These are phyloP conservation scores for Junco hyemalis DNA, from an alignment of 2,113 vertebrate species.

Conservation along the genomic window DNA sequence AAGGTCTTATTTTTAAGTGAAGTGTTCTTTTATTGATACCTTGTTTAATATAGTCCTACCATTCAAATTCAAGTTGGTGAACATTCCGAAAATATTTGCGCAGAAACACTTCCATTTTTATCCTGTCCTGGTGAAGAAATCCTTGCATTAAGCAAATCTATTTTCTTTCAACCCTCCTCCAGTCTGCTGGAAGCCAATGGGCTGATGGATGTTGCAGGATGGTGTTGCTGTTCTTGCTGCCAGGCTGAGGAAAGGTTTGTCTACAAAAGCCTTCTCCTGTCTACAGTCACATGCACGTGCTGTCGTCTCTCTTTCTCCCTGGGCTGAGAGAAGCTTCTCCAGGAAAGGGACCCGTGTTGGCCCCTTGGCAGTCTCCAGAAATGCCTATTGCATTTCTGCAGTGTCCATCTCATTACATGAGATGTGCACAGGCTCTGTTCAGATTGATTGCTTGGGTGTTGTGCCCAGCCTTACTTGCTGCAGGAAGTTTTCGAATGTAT, in stretches of 20 bases:
- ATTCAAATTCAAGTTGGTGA: background rate
- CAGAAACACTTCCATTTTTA: background rate
- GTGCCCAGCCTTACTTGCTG: background rate
- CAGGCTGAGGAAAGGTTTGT: background rate
- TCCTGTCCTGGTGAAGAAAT: background rate
- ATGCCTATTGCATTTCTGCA: background rate
- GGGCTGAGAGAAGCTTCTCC: background rate
- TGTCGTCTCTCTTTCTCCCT: background rate
- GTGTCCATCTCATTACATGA: background rate
- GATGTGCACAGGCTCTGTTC: background rate
- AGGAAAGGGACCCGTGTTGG: background rate
- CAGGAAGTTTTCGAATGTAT: background rate
- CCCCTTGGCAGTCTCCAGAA: background rate
- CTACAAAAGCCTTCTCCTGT: background rate
- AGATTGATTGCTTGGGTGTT: background rate
- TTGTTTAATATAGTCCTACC: background rate
- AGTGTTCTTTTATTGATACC: background rate
- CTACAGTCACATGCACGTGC: rapidly evolving
- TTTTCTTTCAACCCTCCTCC: background rate
- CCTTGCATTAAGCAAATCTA: background rate
- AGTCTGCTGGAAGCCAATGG: background rate
- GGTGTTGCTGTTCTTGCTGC: background rate
- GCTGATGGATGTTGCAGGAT: background rate
- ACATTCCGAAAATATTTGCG: background rate
- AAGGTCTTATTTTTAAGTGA: background rate